Base-by-base conservation (phyloP, 2,888 invertebrate genomes). In the Dasypolia templi region DNA sequence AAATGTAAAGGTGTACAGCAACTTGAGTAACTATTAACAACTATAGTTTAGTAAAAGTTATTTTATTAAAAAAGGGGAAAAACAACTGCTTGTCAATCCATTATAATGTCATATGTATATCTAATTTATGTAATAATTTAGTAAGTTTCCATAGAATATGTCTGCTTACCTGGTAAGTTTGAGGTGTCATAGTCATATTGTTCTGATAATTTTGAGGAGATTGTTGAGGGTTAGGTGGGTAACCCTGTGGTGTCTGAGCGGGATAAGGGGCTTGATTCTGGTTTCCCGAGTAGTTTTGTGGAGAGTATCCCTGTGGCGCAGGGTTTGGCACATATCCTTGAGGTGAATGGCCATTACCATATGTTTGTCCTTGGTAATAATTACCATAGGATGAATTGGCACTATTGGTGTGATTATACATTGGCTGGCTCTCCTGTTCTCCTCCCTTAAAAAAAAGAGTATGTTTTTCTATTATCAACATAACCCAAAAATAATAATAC, bases 111-210 rank as follows among this genome's bases (percentile, higher is more conserved):
- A n/a, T n/a, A n/a, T n/a, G n/a, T n/a, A n/a, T n/a, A n/a, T n/a
- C n/a, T n/a, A n/a, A n/a, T n/a, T n/a, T n/a, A n/a, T n/a, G n/a
- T n/a, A 29, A 46, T 26, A 19, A 26, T 62, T 42, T 62, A 22
- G 14, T 49, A n/a, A 11, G 11, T 39, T 29, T 70, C 7, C 11
- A 39, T 29, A 62, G 19, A 46, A 44, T 17, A 35, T 46, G 14
- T 32, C 35, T 69, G 80, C 73, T 84, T 91, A 95, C 97, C 92
- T 97, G 97, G 82, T 97, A 97, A 79, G 96, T 93, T 87, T 97
- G 97, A 59, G 96, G 92, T 65, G 95, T 93, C 85, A 96, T 96
- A 49, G 94, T 93, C 85, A 96, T 95, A 83, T 90, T 95, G 58
- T 93, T 94, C 82, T 95, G 95, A 85, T 95, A 96, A 79, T 87